Evolutionary conservation across 2,113 vertebrate genomes (phyloP), one percentile per base, ranked within the genome.

Genomic region (Sander lucioperca): DNA sequence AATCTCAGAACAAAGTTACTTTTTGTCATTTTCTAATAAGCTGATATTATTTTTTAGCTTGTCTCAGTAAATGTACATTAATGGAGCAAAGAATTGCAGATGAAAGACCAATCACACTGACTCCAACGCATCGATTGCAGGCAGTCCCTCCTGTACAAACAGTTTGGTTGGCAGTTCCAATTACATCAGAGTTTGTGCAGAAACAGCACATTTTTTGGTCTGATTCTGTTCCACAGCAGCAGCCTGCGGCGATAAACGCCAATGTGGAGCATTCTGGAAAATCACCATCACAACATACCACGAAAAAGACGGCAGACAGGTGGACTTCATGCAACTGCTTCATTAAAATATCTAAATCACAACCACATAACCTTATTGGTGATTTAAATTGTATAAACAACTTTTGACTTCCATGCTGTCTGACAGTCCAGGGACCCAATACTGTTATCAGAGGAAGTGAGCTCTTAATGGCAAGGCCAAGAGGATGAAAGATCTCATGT

Each of bases 371-470:
- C 5, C 57, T 62, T 36, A 21, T 19, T 63, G 48, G 4, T 30
- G 33, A 16, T 45, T 77, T 19, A 43, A 27, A 43, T 67, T 30
- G 7, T n/a, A 58, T 30, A 12, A 45, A 62, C 58, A 59, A 73
- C 25, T 0, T 75, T 43, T 33, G 54, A 74, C 36, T 78, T 65
- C 18, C 51, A 57, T 39, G 21, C 23, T 48, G 51, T 30, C 66
- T 50, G 64, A 85, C 65, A 66, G 36, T 57, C 50, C 56, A 19
- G 4, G 23, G 51, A 77, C 23, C 23, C 13, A 11, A 27, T 47
- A 6, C 7, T 58, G 73, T 65, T 89, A 86, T 90, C 87, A 80
- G 84, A 89, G 86, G 87, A 90, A 90, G 86, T 79, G 77, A 72
- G 57, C 74, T 68, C 66, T 87, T 70, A 75, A 85, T 81, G 77